Evolutionary conservation across 2,113 vertebrate genomes (phyloP).

Genomic region (Cervus canadensis): DNA sequence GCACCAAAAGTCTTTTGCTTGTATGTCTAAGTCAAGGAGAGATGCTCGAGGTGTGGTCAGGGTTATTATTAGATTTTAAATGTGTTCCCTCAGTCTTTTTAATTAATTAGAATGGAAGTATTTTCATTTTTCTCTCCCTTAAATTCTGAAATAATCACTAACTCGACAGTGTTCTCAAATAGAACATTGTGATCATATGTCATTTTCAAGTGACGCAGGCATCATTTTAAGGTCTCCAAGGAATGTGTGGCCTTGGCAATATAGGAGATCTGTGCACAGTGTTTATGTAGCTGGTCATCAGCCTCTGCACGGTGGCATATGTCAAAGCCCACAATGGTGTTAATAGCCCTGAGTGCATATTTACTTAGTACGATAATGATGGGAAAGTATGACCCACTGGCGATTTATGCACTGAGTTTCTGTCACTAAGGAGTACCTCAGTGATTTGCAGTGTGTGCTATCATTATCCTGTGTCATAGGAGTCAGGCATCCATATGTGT

Average conservation of each 20-base stretch:
- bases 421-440: neutral
- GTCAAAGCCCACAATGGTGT: neutral
- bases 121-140: neutral
- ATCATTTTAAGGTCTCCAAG: conserved; percentile 5
- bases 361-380: conserved; percentile 1
- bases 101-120: conserved; percentile 1
- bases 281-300: neutral
- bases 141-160: neutral
- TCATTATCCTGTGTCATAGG: conserved; percentile 2
- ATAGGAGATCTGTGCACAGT: neutral
- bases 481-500: neutral
- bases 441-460: neutral
- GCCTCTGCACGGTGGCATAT: neutral
- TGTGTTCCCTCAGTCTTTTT: neutral
- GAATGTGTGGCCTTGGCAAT: neutral
- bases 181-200: neutral
- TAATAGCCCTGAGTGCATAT: conserved; percentile 29
- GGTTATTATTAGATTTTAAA: neutral
- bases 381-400: neutral
- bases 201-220: neutral
- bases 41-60: neutral
- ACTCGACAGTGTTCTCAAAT: neutral
- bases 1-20: neutral
- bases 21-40: neutral
- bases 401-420: neutral